Conservation (phyloP, 23 tunicate species). For the Ascidia mentula region DNA sequence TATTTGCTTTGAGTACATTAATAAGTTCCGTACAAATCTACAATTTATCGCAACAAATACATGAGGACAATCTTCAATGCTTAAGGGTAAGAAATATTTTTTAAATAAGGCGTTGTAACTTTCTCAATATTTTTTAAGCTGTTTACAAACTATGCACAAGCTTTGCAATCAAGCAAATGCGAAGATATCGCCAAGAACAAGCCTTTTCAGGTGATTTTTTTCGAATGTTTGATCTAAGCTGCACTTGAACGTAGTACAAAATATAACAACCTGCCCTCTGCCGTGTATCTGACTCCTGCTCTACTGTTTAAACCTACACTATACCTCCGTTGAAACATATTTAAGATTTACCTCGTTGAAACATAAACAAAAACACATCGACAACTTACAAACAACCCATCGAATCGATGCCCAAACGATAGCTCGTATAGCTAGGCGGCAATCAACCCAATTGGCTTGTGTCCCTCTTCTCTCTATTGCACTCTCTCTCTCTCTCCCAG, state of each 20-base stretch:
- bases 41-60: constrained; percentile 54
- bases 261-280: background rate
- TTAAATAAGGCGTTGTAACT: background rate
- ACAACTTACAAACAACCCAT: background rate
- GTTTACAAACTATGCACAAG: constrained; percentile 9
- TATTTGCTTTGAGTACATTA: constrained; percentile 49
- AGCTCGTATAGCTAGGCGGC: background rate
- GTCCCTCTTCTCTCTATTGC: too few relatives aligned
- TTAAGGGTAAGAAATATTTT: constrained; percentile 16
- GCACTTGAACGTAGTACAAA: background rate
- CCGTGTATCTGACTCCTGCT: too few relatives aligned
- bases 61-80: constrained; percentile 49
- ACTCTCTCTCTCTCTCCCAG: too few relatives aligned
- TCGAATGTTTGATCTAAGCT: background rate
- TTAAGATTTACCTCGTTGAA: too few relatives aligned
- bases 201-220: background rate
- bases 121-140: background rate
- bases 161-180: background rate
- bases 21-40: constrained; percentile 57
- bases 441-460: too few relatives aligned
- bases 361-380: too few relatives aligned
- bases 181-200: background rate
- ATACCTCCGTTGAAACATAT: too few relatives aligned
- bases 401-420: background rate
- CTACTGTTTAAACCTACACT: too few relatives aligned